A percentile compares a stretch with the other conserved stretches of the same genome.
These are phyloP conservation scores for Cochlearius cochlearius DNA, from an alignment of 2,113 vertebrate species.

Conservation along the genomic window DNA sequence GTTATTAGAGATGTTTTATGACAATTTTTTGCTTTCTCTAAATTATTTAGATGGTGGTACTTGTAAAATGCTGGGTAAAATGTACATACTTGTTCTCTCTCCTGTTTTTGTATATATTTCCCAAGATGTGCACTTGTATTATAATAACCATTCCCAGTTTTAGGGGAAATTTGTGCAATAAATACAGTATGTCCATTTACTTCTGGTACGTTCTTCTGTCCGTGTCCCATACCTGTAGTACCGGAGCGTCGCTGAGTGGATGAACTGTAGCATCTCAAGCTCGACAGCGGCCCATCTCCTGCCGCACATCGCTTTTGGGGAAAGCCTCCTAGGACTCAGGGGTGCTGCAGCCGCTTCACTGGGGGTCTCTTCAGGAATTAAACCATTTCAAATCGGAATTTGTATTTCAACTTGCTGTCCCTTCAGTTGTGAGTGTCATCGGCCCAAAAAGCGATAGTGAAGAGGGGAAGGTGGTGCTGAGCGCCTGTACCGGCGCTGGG, in stretches of 20 bases:
- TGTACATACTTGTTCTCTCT: conserved; percentile 88
- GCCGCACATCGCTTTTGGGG: not conserved
- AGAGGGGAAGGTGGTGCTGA: not conserved
- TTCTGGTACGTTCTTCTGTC: not conserved
- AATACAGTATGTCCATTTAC: conserved; percentile 82
- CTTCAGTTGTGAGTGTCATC: fast-evolving
- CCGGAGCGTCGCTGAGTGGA: fast-evolving
- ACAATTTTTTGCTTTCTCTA: conserved; percentile 80
- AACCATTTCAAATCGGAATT: not conserved
- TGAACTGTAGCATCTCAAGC: fast-evolving
- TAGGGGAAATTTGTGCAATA: conserved; percentile 99
- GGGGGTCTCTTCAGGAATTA: not conserved
- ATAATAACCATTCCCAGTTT: conserved; percentile 93
- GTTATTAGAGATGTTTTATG: conserved; percentile 65
- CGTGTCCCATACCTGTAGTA: not conserved
- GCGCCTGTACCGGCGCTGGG: fast-evolving
- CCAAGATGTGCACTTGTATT: conserved; percentile 85
- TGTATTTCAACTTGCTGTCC: not conserved
- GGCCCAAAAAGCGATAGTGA: not conserved
- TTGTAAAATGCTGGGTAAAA: conserved; percentile 81
- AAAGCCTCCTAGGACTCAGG: fast-evolving
- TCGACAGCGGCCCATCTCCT: not conserved
- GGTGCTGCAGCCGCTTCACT: not conserved
- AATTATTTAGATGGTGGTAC: conserved; percentile 88
- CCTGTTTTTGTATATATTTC: conserved; percentile 93